A percentile compares a stretch with the other conserved stretches of the same genome.
Conservation (phyloP, 2,888 invertebrate genomes). For the Sisyra terminalis region DNA sequence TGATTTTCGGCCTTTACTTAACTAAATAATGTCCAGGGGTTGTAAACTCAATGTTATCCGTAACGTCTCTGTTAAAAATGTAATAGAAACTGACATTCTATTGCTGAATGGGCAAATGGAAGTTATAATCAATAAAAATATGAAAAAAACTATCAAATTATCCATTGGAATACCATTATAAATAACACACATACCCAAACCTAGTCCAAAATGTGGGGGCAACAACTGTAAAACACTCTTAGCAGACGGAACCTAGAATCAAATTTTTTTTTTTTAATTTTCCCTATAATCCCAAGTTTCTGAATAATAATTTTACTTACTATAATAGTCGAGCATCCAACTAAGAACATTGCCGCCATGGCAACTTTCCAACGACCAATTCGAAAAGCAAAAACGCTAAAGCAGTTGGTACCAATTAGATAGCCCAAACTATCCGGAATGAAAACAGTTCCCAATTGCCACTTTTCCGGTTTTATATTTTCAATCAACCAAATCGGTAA, state of each 20-base stretch:
- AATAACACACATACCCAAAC: slow-evolving; percentile 34
- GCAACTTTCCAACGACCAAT: slow-evolving; percentile 49
- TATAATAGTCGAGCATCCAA: slow-evolving; percentile 43
- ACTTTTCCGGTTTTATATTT: slow-evolving; percentile 45
- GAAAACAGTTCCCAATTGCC: slow-evolving; percentile 68
- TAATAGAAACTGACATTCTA: no score
- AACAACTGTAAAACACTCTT: slow-evolving; percentile 35
- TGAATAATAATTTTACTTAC: slow-evolving; percentile 26
- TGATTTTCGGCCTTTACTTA: no score
- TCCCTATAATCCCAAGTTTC: neutral
- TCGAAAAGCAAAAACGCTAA: slow-evolving; percentile 46
- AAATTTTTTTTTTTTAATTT: neutral
- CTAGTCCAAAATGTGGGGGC: slow-evolving; percentile 63
- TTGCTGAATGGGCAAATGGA: no score
- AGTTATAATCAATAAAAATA: no score
- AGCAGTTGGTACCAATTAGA: slow-evolving; percentile 63
- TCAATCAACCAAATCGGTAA: slow-evolving; percentile 66
- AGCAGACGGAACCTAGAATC: slow-evolving; percentile 43
- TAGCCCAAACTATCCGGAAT: slow-evolving; percentile 76
- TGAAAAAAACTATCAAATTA: no score
- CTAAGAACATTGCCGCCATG: slow-evolving; percentile 40
- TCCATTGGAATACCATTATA: no score
- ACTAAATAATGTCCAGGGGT: no score
- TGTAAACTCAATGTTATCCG: no score
- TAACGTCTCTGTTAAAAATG: no score